Evolutionary conservation across 2,797 vertebrate genomes (phyloP).

Genomic region (Parauchenoglanis ngamensis): DNA sequence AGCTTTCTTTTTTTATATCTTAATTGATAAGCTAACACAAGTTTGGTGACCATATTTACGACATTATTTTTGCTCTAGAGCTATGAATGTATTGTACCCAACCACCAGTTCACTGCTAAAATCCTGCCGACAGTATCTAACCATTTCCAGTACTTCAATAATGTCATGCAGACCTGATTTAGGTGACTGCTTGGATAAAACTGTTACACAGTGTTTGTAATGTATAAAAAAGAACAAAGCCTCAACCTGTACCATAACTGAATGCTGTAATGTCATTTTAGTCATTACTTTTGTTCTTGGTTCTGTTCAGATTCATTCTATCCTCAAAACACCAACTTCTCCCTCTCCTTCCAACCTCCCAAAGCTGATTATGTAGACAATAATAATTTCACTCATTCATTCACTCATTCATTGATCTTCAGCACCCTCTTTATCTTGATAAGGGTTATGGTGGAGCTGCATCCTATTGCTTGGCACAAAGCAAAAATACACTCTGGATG

Average conservation of each 20-base stretch:
- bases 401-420: background rate
- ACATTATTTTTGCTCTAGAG: background rate
- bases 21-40: background rate
- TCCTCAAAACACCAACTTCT: background rate
- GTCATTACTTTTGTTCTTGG: background rate
- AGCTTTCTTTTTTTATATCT: background rate
- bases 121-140: background rate
- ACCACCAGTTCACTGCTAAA: background rate
- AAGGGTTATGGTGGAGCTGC: background rate
- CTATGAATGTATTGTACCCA: background rate
- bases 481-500: no score
- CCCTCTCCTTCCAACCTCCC: background rate
- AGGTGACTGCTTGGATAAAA: background rate
- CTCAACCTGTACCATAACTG: no score
- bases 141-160: constrained; percentile 1
- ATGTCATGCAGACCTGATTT: background rate
- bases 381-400: background rate
- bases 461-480: background rate
- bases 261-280: background rate
- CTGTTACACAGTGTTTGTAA: background rate
- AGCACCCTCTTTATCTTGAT: background rate
- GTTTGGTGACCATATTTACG: background rate
- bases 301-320: background rate
- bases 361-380: background rate
- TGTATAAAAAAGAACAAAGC: background rate